phyloP scores from a whole-genome alignment of 2,113 vertebrate genomes.

The Procavia capensis region DNA sequence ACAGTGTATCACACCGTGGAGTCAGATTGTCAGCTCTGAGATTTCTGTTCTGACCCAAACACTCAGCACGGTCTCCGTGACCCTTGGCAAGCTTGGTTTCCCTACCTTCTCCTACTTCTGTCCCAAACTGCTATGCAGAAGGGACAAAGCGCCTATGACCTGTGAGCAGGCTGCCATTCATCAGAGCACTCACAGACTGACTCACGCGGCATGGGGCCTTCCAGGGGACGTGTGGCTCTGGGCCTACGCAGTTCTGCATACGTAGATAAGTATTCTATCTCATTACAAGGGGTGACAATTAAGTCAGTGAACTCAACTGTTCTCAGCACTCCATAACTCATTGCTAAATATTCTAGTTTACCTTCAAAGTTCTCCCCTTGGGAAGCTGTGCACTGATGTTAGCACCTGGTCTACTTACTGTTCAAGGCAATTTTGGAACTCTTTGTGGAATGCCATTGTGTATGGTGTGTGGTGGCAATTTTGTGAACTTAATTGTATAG shows the following conservation, averaged over 20 bases:
- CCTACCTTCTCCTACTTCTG: neutral
- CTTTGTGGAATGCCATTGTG: no score
- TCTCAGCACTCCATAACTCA: no score
- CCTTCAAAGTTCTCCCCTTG: no score
- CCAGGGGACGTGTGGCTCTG: neutral
- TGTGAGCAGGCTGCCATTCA: neutral
- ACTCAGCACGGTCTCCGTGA: neutral
- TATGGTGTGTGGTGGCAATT: no score
- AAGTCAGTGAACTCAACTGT: no score
- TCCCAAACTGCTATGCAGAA: neutral
- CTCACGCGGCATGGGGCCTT: neutral
- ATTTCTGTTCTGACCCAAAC: no score
- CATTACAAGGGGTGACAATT: no score
- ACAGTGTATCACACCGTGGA: neutral
- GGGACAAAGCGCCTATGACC: neutral
- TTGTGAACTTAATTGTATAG: no score
- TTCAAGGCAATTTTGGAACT: no score
- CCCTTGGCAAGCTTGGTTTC: neutral
- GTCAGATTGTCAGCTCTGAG: neutral
- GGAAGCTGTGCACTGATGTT: no score
- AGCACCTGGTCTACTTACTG: no score
- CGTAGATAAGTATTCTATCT: neutral
- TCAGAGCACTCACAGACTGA: neutral
- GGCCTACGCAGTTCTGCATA: neutral
- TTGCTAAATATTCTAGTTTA: no score